Evolutionary conservation across 1,140 invertebrate species (phyloP).

Genomic region (Odontomachus brunneus): DNA sequence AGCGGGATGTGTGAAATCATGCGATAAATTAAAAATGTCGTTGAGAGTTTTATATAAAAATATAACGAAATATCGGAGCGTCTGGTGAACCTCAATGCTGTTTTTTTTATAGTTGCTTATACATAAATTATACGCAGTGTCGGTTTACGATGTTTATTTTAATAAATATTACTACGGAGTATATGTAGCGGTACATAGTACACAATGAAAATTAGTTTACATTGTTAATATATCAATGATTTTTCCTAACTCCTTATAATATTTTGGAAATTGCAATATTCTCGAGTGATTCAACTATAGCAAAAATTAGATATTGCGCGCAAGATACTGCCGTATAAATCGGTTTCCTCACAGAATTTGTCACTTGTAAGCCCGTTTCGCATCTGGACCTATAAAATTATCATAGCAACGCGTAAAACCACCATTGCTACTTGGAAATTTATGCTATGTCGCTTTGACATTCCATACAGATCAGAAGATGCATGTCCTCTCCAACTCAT

Average conservation of each 20-base stretch:
- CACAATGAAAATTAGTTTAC: constrained; percentile 63
- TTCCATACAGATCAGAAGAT: constrained; percentile 9
- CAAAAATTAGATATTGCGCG: too few relatives aligned
- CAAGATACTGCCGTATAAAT: too few relatives aligned
- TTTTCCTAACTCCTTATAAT: constrained; percentile 19
- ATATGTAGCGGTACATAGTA: constrained; percentile 62
- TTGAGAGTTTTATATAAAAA: neutral
- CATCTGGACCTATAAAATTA: constrained; percentile 9
- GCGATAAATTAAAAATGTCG: neutral
- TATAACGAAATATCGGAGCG: neutral
- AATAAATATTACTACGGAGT: constrained; percentile 71
- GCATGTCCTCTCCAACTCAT: neutral
- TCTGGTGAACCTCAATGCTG: constrained; percentile 11
- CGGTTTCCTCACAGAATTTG: neutral
- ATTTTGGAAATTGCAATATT: constrained; percentile 24
- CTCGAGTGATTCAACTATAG: neutral
- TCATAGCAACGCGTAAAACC: neutral
- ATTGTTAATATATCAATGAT: constrained; percentile 67
- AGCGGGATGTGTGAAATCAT: neutral
- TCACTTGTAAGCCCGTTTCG: neutral
- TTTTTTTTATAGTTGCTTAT: constrained; percentile 45
- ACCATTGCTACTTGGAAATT: neutral
- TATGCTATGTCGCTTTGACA: neutral
- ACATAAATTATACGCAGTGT: constrained; percentile 64
- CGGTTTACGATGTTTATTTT: constrained; percentile 69